Percentiles rank a stretch among this genome's conserved stretches.
phyloP scores from a whole-genome alignment of 2,797 vertebrate species.

The Pangasius mekongensis region DNA sequence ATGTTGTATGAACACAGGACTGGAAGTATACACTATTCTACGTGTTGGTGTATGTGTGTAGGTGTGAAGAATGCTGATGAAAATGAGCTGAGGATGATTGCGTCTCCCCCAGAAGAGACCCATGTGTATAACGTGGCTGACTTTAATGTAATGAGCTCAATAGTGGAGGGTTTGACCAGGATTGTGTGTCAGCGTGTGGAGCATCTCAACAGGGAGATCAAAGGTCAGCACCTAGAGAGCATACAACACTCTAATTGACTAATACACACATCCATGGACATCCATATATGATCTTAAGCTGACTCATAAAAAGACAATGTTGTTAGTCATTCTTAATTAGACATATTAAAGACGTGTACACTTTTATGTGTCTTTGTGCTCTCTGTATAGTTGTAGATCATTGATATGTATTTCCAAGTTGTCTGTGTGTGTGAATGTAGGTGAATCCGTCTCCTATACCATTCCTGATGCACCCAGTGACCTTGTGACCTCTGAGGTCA shows the following conservation, averaged over 20 bases:
- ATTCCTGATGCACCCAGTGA: conserved; percentile 78
- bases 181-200: conserved; percentile 88
- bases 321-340: neutral
- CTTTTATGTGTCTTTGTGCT: neutral
- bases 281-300: neutral
- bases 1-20: neutral
- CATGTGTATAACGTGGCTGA: conserved; percentile 95
- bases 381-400: neutral
- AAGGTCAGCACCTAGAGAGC: conserved; percentile 71
- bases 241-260: too few relatives aligned
- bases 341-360: neutral
- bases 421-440: conserved; percentile 42
- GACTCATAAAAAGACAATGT: neutral
- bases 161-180: conserved; percentile 89
- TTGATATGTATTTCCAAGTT: neutral
- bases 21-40: neutral
- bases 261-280: neutral
- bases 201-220: conserved; percentile 83
- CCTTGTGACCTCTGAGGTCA: conserved; percentile 87
- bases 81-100: conserved; percentile 90
- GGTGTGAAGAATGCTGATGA: conserved; percentile 96
- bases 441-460: conserved; percentile 43
- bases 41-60: conserved; percentile 58
- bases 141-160: conserved; percentile 92
- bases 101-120: conserved; percentile 87